phyloP scores from a whole-genome alignment of 1,140 invertebrate genomes.

The Drosophila ohnishii region DNA sequence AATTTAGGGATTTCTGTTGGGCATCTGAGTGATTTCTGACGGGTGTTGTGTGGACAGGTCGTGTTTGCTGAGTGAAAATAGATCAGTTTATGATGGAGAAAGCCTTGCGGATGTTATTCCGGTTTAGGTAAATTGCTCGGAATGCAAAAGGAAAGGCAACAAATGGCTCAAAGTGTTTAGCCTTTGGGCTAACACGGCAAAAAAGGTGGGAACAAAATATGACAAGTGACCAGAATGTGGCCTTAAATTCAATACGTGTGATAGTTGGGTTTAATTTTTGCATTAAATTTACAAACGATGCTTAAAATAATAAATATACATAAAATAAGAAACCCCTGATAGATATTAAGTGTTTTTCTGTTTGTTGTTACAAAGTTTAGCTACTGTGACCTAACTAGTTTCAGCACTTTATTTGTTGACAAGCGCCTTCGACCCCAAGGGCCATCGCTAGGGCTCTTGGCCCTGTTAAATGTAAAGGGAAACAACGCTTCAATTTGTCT shows the following conservation, averaged over 20 bases:
- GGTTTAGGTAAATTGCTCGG: conserved; percentile 28
- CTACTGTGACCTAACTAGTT: conserved; percentile 25
- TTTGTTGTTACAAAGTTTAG: background rate
- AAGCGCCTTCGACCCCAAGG: conserved; percentile 33
- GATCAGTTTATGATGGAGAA: conserved; percentile 33
- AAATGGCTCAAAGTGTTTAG: background rate
- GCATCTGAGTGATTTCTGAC: conserved; percentile 50
- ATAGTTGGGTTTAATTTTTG: background rate
- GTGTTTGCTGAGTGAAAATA: conserved; percentile 40
- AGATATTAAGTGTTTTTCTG: background rate
- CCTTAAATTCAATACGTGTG: background rate
- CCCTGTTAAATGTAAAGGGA: conserved; percentile 20
- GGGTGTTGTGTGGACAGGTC: conserved; percentile 17
- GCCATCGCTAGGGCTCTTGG: conserved; percentile 12
- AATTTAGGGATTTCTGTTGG: conserved; percentile 59
- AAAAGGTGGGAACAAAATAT: conserved; percentile 10
- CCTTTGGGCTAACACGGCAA: background rate
- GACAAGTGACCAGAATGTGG: no score
- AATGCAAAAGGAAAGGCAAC: conserved; percentile 8
- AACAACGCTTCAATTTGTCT: conserved; percentile 77
- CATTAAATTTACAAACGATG: no score
- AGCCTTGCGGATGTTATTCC: conserved; percentile 14
- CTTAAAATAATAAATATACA: background rate
- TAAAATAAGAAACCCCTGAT: background rate
- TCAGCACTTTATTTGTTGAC: conserved; percentile 42